A percentile compares a stretch with the other conserved stretches of the same genome.
These are phyloP conservation scores for Pyxicephalus adspersus DNA, from an alignment of 2,113 vertebrate genomes.

Conservation along the genomic window DNA sequence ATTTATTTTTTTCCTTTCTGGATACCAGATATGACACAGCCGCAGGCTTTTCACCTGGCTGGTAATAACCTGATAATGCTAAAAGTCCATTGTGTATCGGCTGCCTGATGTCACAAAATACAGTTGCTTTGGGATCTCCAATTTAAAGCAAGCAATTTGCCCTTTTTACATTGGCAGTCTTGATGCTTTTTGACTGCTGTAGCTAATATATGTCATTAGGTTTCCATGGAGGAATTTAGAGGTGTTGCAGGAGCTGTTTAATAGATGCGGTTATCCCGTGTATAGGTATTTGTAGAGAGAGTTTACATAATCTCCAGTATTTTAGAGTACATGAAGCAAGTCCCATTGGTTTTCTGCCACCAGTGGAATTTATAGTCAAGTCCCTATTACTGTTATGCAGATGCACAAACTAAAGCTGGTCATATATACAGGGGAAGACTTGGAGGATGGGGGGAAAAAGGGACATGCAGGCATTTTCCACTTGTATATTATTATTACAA, in stretches of 20 bases:
- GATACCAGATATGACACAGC: constrained; percentile 3
- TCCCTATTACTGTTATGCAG: no score
- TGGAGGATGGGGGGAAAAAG: no score
- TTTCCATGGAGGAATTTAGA: not conserved
- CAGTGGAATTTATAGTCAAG: no score
- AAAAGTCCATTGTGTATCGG: not conserved
- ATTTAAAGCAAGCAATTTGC: not conserved
- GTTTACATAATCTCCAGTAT: no score
- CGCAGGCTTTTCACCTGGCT: not conserved
- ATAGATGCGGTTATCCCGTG: no score
- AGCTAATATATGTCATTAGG: not conserved
- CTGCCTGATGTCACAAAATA: not conserved
- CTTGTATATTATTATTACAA: no score
- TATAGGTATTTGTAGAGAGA: no score
- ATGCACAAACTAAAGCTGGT: no score
- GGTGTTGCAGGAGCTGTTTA: not conserved
- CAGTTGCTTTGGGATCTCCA: not conserved
- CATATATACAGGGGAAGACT: no score
- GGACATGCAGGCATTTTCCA: no score
- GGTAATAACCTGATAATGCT: constrained; percentile 27
- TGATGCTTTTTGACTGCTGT: not conserved
- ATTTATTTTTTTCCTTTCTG: not conserved
- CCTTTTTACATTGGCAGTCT: not conserved
- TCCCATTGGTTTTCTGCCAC: no score
- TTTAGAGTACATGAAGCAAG: no score